These are phyloP conservation scores for Peribatodes rhomboidaria DNA, from an alignment of 2,888 invertebrate species.

Conservation along the genomic window DNA sequence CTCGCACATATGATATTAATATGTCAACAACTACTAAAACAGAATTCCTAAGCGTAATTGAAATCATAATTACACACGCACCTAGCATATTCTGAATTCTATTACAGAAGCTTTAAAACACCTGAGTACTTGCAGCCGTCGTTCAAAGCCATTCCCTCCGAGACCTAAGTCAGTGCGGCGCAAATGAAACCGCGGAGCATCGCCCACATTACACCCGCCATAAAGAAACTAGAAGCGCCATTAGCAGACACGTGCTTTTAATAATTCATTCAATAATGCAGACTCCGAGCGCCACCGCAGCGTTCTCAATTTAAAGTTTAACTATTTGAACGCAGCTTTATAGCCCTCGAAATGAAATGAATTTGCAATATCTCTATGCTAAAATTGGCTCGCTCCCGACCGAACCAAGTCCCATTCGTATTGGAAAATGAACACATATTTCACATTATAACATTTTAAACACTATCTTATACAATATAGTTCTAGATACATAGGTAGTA, in stretches of 20 bases:
- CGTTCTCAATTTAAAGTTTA: background rate
- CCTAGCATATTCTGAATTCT: background rate
- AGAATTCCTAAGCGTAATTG: background rate
- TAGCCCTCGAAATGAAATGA: background rate
- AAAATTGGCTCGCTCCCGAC: background rate
- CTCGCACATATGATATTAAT: background rate
- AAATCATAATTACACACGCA: background rate
- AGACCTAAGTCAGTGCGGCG: background rate
- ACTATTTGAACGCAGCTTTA: slow-evolving; percentile 10
- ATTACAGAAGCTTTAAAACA: slow-evolving; percentile 1
- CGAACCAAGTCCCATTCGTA: background rate
- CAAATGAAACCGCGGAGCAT: slow-evolving; percentile 18
- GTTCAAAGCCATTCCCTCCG: slow-evolving; percentile 3
- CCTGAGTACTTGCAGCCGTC: background rate
- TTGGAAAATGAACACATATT: background rate
- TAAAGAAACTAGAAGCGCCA: slow-evolving; percentile 23
- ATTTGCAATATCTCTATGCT: background rate
- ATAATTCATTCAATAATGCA: slow-evolving; percentile 21
- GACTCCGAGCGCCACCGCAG: background rate
- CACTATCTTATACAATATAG: too few relatives aligned
- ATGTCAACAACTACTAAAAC: background rate
- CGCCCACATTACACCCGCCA: slow-evolving; percentile 12
- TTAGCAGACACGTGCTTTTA: slow-evolving; percentile 26
- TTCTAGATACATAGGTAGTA: too few relatives aligned
- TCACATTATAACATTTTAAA: background rate